phyloP scores from a whole-genome alignment of 2,888 invertebrate species.

The Ichneumoninae sp. region DNA sequence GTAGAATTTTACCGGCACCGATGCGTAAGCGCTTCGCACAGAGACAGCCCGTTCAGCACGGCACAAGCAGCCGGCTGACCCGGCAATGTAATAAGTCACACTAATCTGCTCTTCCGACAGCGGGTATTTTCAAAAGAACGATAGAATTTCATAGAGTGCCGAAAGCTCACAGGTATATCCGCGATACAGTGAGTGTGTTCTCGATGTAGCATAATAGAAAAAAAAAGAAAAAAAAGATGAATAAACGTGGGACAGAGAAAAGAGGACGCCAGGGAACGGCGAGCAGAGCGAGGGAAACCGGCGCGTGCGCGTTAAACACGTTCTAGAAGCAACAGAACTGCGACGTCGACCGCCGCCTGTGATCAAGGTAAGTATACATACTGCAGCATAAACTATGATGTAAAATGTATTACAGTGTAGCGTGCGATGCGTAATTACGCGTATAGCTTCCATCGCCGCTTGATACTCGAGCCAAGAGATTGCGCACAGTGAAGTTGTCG shows the following conservation, averaged over 20 bases:
- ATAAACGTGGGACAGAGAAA: constrained; percentile 12
- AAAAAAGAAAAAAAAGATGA: constrained; percentile 11
- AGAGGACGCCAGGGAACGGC: neutral
- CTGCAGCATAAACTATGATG: neutral
- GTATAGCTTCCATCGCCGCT: neutral
- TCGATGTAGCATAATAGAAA: neutral
- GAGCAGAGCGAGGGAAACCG: constrained; percentile 42
- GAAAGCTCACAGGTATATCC: neutral
- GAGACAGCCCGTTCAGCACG: neutral
- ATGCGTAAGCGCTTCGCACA: neutral
- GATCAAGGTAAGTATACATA: constrained; percentile 21
- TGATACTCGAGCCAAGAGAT: neutral
- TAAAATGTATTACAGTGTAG: constrained; percentile 9
- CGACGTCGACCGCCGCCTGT: constrained; percentile 9
- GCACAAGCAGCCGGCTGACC: constrained; percentile 4
- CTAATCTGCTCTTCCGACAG: neutral
- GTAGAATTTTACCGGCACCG: neutral
- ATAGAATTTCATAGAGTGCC: neutral
- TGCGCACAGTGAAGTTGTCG: too few species aligned
- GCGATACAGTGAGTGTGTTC: neutral
- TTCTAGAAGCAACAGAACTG: constrained; percentile 64
- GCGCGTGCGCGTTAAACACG: constrained; percentile 45
- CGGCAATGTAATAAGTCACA: constrained; percentile 16
- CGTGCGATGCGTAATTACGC: constrained; percentile 18
- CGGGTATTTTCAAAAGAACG: neutral